Evolutionary conservation across 2,113 vertebrate genomes (phyloP), one percentile per base, ranked within the genome.

Genomic region (Stigmatopora argus): DNA sequence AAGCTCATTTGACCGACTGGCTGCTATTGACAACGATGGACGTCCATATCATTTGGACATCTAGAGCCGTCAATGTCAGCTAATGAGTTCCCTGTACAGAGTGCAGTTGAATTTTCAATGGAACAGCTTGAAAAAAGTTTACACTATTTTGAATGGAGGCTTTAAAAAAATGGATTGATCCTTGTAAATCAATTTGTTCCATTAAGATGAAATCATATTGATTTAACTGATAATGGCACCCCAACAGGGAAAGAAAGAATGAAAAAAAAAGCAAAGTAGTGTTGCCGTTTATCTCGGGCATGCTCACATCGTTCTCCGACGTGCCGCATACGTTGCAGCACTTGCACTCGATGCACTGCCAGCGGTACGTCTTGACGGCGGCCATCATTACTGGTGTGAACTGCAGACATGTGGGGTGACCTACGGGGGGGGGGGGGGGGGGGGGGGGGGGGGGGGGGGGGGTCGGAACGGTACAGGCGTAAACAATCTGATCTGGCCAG

Each of bases 291-390:
- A 11, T 46, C 0, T 12, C 2, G 12, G 45, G 13, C 1, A 2
- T 56, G 81, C 94, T 92, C 83, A 98, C 95, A 0, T 97, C 95
- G 0, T 98, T 98, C 88, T 98, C 95, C 0, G 95, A 98, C 45
- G 95, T 96, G 64, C 96, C 96, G 0, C 96, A 98, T 73, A 98
- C 93, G 48, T 98, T 98, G 86, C 96, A 98, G 87, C 96, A 98
- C 75, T 98, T 98, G 92, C 95, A 97, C 88, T 98, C 96, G 10
- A 98, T 98, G 85, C 96, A 97, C 74, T 97, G 96, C 96, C 96
- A 98, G 85, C 95, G 96, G 73, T 96, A 98, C 0, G 95, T 98
- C 90, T 98, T 98, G 71, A 98, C 96, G 0, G 96, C 96, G 0
- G 95, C 95, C 94, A 98, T 97, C 96, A 98, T 97, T 84, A 96